These are phyloP conservation scores for Holothuria glaberrima DNA, from an alignment of 35 echinoderm and acorn worm genomes.

Conservation along the genomic window DNA sequence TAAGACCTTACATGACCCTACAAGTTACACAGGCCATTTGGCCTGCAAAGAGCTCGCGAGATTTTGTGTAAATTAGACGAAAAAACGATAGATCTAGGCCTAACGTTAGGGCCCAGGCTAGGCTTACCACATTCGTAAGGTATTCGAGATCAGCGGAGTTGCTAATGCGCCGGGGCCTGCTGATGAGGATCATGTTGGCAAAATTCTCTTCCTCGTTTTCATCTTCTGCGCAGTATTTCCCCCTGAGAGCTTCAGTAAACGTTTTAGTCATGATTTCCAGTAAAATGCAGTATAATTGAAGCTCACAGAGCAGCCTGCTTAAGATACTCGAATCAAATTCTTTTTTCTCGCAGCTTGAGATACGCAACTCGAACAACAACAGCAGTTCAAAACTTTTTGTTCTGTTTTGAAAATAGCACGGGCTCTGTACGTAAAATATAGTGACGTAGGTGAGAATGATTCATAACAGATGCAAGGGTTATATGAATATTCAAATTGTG, in stretches of 20 bases:
- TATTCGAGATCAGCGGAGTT: conserved; percentile 71
- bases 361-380: too few relatives aligned
- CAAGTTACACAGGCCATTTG: too few relatives aligned
- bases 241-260: conserved; percentile 71
- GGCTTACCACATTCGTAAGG: conserved; percentile 69
- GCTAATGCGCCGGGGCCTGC: conserved; percentile 67
- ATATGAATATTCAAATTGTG: conserved; percentile 23
- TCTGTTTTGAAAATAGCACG: too few relatives aligned
- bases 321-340: background rate
- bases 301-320: background rate
- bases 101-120: too few relatives aligned
- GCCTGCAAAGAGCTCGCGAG: too few relatives aligned
- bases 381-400: too few relatives aligned
- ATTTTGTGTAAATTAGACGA: too few relatives aligned
- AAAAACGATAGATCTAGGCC: too few relatives aligned
- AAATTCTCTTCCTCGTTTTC: conserved; percentile 53
- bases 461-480: background rate
- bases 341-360: background rate
- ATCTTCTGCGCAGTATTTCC: conserved; percentile 80
- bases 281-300: background rate
- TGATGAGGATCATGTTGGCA: conserved; percentile 30
- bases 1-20: too few relatives aligned
- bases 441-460: conserved; percentile 16
- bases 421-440: background rate
- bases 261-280: conserved; percentile 34